Base-by-base conservation (phyloP, 1,140 invertebrate species). In the Leptonema lineaticorne region DNA sequence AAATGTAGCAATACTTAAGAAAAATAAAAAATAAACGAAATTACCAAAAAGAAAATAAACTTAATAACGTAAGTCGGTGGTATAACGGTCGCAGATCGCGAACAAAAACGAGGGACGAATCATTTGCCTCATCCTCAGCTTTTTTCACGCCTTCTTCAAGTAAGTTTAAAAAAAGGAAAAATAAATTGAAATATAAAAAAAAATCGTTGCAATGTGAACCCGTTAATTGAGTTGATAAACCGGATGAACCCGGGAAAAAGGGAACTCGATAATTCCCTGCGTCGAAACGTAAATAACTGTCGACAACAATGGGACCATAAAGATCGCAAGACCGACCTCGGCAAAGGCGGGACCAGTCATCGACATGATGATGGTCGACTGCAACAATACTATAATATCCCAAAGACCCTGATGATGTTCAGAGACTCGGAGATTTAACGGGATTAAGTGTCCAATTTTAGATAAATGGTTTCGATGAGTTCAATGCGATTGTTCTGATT, bases 291-390 rank as follows among this genome's bases (percentile, higher is more conserved):
- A 63, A 53, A 70, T 63, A 67, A 70, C 67, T 63, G n/a, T 63
- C 41, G 18, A 29, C 45, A 70, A 70, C 69, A 70, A 70, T 70
- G 64, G 63, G 46, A 64, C 59, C 69, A 63, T 70, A 26, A 67
- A 70, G 64, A 24, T 67, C 63, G 57, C 48, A 62, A 63, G 64
- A n/a, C 64, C 69, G 45, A 63, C 64, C 18, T 53, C 33, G 9
- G 56, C 20, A 27, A 9, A 27, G 14, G 28, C 16, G 16, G 58
- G 58, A 41, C n/a, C n/a, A n/a, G 56, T 9, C 26, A 30, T 11
- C 24, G 28, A 18, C 48, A 20, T 26, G 48, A 53, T 53, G 48
- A 53, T 53, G 20, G 8, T 20, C 18, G 24, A 22, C 41, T 41
- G 62, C 41, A 29, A 24, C 33, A 22, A 46, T 30, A 28, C 6